These are phyloP conservation scores for Littorina saxatilis DNA, from an alignment of 1,140 invertebrate genomes.

Conservation along the genomic window DNA sequence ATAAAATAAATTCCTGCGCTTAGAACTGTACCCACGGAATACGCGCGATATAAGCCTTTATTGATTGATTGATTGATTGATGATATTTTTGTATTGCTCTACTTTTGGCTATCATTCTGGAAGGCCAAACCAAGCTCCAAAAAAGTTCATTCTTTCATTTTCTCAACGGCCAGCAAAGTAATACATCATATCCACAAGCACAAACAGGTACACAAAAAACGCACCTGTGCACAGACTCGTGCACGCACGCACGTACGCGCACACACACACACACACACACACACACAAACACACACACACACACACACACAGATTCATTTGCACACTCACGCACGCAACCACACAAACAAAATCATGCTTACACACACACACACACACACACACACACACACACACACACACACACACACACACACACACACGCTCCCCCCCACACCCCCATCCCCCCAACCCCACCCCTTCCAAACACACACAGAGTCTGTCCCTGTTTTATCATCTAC, in stretches of 20 bases:
- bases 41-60: too few relatives aligned
- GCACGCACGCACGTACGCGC: not conserved
- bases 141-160: too few relatives aligned
- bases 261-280: not conserved
- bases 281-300: not conserved
- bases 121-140: too few relatives aligned
- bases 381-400: constrained; percentile 8
- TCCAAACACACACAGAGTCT: not conserved
- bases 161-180: not conserved
- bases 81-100: too few relatives aligned
- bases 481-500: too few relatives aligned
- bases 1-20: too few relatives aligned
- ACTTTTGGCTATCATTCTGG: too few relatives aligned
- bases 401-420: not conserved
- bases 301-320: not conserved
- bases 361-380: constrained; percentile 12
- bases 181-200: not conserved
- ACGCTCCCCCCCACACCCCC: not conserved
- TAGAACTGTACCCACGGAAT: too few relatives aligned
- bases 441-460: not conserved
- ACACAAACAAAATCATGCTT: not conserved
- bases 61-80: too few relatives aligned
- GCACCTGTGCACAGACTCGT: not conserved
- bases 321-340: not conserved
- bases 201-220: not conserved